These are phyloP conservation scores for Alitta virens DNA, from an alignment of 2,888 invertebrate genomes.

Conservation along the genomic window DNA sequence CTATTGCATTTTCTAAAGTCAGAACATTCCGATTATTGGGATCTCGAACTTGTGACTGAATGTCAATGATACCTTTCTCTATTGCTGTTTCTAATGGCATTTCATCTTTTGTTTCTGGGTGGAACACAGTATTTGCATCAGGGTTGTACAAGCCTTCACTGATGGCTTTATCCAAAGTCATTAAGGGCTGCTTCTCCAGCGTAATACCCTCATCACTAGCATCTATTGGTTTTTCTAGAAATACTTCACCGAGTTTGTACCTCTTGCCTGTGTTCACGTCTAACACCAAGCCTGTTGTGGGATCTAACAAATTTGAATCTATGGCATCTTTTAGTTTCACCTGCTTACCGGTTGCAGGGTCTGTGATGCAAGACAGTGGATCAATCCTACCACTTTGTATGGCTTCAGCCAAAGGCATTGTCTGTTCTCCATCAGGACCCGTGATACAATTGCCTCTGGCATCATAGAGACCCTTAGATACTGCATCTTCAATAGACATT, in stretches of 20 bases:
- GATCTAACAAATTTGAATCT: slow-evolving; percentile 53
- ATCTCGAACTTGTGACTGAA: slow-evolving; percentile 12
- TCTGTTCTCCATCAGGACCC: slow-evolving; percentile 21
- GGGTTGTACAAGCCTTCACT: slow-evolving; percentile 45
- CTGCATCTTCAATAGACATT: slow-evolving; percentile 41
- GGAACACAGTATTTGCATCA: slow-evolving; percentile 39
- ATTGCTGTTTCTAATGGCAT: slow-evolving; percentile 80
- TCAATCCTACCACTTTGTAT: slow-evolving; percentile 18
- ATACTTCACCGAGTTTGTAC: slow-evolving; percentile 66
- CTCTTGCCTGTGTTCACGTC: slow-evolving; percentile 68
- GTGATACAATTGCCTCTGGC: slow-evolving; percentile 39
- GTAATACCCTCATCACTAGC: background rate
- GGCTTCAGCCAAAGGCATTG: slow-evolving; percentile 39
- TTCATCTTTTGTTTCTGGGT: slow-evolving; percentile 74
- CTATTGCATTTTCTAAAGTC: slow-evolving; percentile 69
- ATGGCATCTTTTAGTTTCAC: slow-evolving; percentile 77
- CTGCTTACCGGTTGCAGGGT: slow-evolving; percentile 76
- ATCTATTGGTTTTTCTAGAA: background rate
- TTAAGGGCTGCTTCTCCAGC: background rate
- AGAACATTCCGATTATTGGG: slow-evolving; percentile 53
- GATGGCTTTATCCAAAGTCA: slow-evolving; percentile 8
- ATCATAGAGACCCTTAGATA: slow-evolving; percentile 43
- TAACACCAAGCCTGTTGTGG: slow-evolving; percentile 64
- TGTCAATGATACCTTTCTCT: slow-evolving; percentile 69
- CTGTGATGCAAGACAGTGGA: slow-evolving; percentile 60